phyloP scores from a whole-genome alignment of 1,140 invertebrate genomes.

The Nylanderia fulva region DNA sequence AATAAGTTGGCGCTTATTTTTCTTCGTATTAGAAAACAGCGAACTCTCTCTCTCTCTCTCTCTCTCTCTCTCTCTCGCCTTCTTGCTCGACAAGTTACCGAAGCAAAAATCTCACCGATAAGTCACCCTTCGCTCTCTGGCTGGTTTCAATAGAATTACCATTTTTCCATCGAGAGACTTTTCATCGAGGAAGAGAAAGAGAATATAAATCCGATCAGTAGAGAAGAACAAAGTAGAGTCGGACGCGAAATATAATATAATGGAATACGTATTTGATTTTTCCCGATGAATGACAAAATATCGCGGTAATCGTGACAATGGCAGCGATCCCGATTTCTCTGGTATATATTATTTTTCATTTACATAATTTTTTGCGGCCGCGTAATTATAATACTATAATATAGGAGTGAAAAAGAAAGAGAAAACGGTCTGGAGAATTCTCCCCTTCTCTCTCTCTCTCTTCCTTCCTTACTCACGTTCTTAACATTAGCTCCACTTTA shows the following conservation, averaged over 20 bases:
- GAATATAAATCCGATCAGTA: slow-evolving; percentile 27
- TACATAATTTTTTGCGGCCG: background rate
- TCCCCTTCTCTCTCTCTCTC: background rate
- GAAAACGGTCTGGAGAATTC: background rate
- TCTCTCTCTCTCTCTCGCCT: too few relatives aligned
- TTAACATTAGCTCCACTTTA: slow-evolving; percentile 83
- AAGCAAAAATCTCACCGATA: slow-evolving; percentile 46
- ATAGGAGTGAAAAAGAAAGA: background rate
- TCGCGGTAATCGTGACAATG: background rate
- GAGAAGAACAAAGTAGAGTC: slow-evolving; percentile 7
- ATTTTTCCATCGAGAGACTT: slow-evolving; percentile 18
- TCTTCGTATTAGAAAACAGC: background rate
- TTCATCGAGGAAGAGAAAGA: background rate
- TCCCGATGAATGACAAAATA: background rate
- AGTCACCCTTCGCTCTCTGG: slow-evolving; percentile 20
- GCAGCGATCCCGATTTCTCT: slow-evolving; percentile 1
- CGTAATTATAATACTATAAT: background rate
- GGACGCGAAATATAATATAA: background rate
- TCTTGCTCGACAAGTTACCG: slow-evolving; percentile 36
- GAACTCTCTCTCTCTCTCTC: too few relatives aligned
- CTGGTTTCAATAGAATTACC: slow-evolving; percentile 41
- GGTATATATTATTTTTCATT: slow-evolving; percentile 3
- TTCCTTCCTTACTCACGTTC: slow-evolving; percentile 80
- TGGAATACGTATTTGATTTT: slow-evolving; percentile 8
- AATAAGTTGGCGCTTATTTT: slow-evolving; percentile 23